Evolutionary conservation across 2,113 vertebrate genomes (phyloP), one percentile per base, ranked within the genome.

Genomic region (Colius striatus): DNA sequence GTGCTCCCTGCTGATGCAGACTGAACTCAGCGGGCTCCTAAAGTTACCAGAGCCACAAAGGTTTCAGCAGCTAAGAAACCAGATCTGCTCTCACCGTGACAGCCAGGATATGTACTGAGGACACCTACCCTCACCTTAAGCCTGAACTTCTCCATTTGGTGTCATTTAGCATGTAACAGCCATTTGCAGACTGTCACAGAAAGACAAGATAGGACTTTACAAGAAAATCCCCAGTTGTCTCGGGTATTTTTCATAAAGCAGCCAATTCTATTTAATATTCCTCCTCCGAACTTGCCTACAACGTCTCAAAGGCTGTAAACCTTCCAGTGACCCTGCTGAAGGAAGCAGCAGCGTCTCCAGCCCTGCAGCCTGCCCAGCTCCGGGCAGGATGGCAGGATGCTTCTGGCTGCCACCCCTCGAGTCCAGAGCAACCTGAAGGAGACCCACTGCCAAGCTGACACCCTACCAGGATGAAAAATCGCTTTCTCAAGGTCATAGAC

Each of bases 31-130:
- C 0, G 27, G 15, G 19, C 54, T 79, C 11, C 36, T 29, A 3
- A 19, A 36, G 29, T n/a, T 48, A 25, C 53, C 1, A 3, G 18
- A 71, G 53, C 36, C 63, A 8, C 26, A 8, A 3, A 0, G 5
- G 9, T 47, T 41, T n/a, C 61, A 22, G 8, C 9, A 36, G 54
- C 36, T 48, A 27, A 34, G 58, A 38, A 84, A 36, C 1, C 16
- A 63, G 54, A 30, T 62, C 17, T 48, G 23, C 11, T 67, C 45
- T 4, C 7, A 29, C 6, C 16, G 0, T 3, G 34, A 11, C n/a
- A 43, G 21, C 47, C 47, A n/a, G 32, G 26, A 3, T 1, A 1
- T 3, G 17, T 75, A 2, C 8, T 7, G 36, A 18, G 20, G 77
- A 41, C 63, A 23, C 55, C 45, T 5, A 23, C 13, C 27, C 38